Base-by-base conservation (phyloP, 2,113 vertebrate species). In the Corythoichthys intestinalis region DNA sequence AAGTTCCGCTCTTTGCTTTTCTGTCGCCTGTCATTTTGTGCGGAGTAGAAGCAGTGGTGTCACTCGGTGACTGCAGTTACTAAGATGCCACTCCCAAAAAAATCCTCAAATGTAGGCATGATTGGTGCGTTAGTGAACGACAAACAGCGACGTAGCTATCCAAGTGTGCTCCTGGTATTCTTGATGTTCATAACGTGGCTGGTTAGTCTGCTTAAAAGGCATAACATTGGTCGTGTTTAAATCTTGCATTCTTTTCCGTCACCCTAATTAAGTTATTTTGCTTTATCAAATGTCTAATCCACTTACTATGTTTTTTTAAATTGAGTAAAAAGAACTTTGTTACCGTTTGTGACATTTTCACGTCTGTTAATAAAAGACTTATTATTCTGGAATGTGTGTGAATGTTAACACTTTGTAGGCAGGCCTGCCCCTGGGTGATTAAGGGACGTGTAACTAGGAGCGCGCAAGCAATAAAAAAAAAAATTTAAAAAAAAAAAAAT, bases 221-320 rank as follows among this genome's bases (percentile, higher is more conserved):
- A 76, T 76, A 74, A 77, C 71, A 69, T 52, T 65, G 79, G 78
- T 75, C 78, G 49, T 34, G 67, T 67, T 65, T 67, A 69, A 66
- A 14, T 2, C 35, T 35, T 3, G 28, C 63, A 35, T 39, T 54
- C 37, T 49, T 67, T 75, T 72, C 57, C 11, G 68, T 70, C 54
- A 60, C 83, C 71, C 70, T 92, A 85, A 80, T 93, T 96, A 95
- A 96, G 90, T 97, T 96, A 96, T 96, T 95, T 83, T 85, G 85
- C 87, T 93, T 73, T 73, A 70, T 28, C 41, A 44, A 44, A 44
- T 44, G 3, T 82, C 82, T 80, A 50, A 68, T 80, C 83, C 78
- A 85, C 81, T 85, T 80, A 41, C 4, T 44, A 28, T 78, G 74
- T 86, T 81, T 88, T 85, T 82, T 53, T 1, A 44, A 44, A 44